A percentile compares a stretch with the other conserved stretches of the same genome.
phyloP scores from a whole-genome alignment of 2,888 invertebrate genomes.

The Lithosia quadra region DNA sequence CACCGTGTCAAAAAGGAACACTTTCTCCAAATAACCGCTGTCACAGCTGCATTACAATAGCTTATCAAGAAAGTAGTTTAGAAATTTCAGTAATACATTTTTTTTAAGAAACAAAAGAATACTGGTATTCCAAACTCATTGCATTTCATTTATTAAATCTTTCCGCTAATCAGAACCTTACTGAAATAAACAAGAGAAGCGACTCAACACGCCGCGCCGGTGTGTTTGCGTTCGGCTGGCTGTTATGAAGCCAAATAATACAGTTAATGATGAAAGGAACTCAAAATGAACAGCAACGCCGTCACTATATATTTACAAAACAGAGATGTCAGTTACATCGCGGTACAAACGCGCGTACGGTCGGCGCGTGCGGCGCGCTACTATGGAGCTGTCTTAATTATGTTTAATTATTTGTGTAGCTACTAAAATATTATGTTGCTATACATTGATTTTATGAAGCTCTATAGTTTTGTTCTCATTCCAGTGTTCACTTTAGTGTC shows the following conservation, averaged over 20 bases:
- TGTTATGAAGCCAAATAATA: conserved; percentile 28
- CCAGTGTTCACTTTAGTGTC: too few species aligned
- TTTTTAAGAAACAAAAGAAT: neutral
- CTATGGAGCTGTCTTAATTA: neutral
- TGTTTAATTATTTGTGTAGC: neutral
- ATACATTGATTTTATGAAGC: neutral
- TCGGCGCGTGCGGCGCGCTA: neutral
- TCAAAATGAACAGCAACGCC: conserved; percentile 15
- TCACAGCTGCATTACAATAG: neutral
- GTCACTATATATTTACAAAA: conserved; percentile 16
- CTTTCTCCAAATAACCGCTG: too few species aligned
- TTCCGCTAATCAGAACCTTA: neutral
- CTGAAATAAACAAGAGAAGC: neutral
- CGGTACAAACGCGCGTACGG: neutral
- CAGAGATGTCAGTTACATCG: conserved; percentile 7
- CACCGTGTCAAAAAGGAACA: too few species aligned
- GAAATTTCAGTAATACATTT: neutral
- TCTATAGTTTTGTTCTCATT: neutral
- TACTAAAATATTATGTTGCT: neutral
- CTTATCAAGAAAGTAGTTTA: neutral
- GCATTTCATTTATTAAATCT: neutral
- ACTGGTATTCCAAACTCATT: neutral
- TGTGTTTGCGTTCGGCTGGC: neutral
- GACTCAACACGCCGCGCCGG: neutral
- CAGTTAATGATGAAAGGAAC: conserved; percentile 28